A percentile compares a stretch with the other conserved stretches of the same genome.
Conservation (phyloP, 2,113 vertebrate species). For the Takifugu flavidus region DNA sequence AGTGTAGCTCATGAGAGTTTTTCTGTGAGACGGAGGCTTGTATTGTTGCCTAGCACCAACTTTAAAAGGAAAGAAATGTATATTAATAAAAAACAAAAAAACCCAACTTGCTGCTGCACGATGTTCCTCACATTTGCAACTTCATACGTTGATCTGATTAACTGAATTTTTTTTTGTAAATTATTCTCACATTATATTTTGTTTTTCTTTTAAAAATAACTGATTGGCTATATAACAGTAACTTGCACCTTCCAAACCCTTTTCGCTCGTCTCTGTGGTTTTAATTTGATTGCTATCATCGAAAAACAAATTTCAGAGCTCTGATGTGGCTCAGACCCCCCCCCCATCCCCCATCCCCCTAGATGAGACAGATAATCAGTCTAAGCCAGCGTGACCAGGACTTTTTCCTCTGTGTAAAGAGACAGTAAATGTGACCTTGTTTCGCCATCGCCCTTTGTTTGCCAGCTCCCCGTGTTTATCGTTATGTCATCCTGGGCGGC, state of each 20-base stretch:
- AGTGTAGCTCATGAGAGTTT: background rate
- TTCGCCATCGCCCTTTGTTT: constrained; percentile 29
- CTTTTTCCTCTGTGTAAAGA: constrained; percentile 18
- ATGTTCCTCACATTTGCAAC: too few relatives aligned
- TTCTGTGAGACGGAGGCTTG: too few relatives aligned
- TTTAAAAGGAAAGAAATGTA: too few relatives aligned
- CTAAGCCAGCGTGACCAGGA: background rate
- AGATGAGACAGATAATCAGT: constrained; percentile 30
- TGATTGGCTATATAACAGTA: background rate
- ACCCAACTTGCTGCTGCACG: too few relatives aligned
- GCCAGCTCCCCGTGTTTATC: constrained; percentile 39
- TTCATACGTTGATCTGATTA: too few relatives aligned
- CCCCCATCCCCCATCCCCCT: background rate
- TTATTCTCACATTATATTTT: too few relatives aligned
- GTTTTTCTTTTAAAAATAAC: too few relatives aligned
- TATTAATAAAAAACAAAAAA: too few relatives aligned
- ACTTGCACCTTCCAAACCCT: too few relatives aligned
- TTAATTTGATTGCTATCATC: background rate
- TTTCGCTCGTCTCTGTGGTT: too few relatives aligned
- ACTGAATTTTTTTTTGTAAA: too few relatives aligned
- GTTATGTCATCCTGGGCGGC: constrained; percentile 21
- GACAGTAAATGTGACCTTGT: constrained; percentile 46
- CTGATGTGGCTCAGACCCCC: background rate
- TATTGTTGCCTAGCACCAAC: too few relatives aligned
- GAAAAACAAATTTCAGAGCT: background rate